phyloP scores from a whole-genome alignment of 1,140 invertebrate species.

The Hermatobates lingyangjiaoensis region DNA sequence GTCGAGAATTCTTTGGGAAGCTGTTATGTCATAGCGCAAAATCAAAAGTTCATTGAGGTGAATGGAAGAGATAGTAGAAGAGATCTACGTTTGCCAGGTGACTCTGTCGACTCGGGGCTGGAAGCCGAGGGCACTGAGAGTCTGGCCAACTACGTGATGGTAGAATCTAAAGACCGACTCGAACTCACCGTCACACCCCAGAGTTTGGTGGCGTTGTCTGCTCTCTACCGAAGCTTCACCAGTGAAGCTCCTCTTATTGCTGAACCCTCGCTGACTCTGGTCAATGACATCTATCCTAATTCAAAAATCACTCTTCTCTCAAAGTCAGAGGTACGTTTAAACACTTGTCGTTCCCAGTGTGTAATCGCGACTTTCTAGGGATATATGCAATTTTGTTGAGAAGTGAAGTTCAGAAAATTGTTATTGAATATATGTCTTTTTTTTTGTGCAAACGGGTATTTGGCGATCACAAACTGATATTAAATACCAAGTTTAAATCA shows the following conservation, averaged over 20 bases:
- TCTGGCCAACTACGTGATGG: conserved; percentile 41
- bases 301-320: conserved; percentile 16
- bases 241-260: conserved; percentile 8
- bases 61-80: too few relatives aligned
- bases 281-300: conserved; percentile 17
- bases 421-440: too few relatives aligned
- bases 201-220: conserved; percentile 35
- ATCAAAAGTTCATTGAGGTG: too few relatives aligned
- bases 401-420: too few relatives aligned
- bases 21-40: too few relatives aligned
- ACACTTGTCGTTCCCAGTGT: too few relatives aligned
- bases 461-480: too few relatives aligned
- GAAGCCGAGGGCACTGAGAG: conserved; percentile 27
- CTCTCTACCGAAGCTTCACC: conserved; percentile 27
- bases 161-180: conserved; percentile 44
- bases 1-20: too few relatives aligned
- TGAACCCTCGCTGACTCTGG: conserved; percentile 8
- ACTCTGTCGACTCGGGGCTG: conserved; percentile 26
- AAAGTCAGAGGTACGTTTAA: conserved; percentile 16
- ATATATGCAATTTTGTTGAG: too few relatives aligned
- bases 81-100: conserved; percentile 18
- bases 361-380: too few relatives aligned
- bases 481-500: too few relatives aligned
- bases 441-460: too few relatives aligned
- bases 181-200: conserved; percentile 48